Evolutionary conservation across 2,797 vertebrate species (phyloP), one percentile per base, ranked within the genome.

Genomic region (Pampus argenteus): DNA sequence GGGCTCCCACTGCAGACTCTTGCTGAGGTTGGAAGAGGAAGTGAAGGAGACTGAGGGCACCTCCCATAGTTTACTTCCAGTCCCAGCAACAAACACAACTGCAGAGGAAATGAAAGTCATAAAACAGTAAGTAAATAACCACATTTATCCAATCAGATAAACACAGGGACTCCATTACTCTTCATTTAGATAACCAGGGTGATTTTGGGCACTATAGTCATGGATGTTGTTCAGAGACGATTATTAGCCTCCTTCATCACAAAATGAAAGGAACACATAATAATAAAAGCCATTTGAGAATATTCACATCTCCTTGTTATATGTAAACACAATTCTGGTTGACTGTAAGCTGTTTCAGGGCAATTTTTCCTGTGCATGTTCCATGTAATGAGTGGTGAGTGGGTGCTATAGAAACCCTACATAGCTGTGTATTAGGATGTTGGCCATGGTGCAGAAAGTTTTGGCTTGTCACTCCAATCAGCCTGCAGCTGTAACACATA

Each of bases 41-140:
- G 49, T 25, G 20, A 86, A 79, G 22, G 90, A 86, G 31, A 87
- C 84, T 13, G 84, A 79, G 38, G 94, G 92, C 73, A 94, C 91
- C 36, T 95, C 93, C 95, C 95, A 95, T 6, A 91, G 79, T 76
- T 93, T 94, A 65, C 89, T 94, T 51, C 93, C 91, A 14, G 88
- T 89, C 48, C 93, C 93, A 40, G 88, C 88, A 52, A 89, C 90
- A 67, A 67, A 74, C 65, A 86, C 82, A 62, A 76, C 94, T 94
- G 73, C 29, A 79, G 55, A 70, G 65, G 58, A 67, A 60, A 63
- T 42, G 63, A 66, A 69, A 85, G 65, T 59, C 23, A 67, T 45
- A 62, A 50, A 75, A 69, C 31, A 56, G 45, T 58, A 55, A 62
- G 61, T 71, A 66, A 83, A 70, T 60, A 60, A 55, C 45, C 26